These are phyloP conservation scores for Drosophila histrio DNA, from an alignment of 2,888 invertebrate genomes.

Conservation along the genomic window DNA sequence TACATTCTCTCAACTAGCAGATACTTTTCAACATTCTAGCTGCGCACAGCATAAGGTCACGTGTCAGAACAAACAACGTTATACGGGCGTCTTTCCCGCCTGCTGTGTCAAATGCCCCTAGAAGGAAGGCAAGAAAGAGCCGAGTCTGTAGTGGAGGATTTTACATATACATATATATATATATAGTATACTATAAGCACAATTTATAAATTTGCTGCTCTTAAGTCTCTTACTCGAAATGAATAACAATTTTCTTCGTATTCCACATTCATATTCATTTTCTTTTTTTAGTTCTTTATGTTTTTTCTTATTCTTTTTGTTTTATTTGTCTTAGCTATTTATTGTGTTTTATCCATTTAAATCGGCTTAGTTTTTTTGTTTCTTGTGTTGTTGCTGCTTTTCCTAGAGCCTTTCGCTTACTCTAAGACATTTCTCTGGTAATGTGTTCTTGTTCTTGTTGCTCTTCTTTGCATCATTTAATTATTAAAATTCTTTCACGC, in stretches of 20 bases:
- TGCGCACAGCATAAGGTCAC: constrained; percentile 69
- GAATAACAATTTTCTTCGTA: constrained; percentile 20
- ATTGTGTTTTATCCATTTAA: constrained; percentile 13
- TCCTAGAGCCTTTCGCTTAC: constrained; percentile 1
- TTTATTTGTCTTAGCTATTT: constrained; percentile 42
- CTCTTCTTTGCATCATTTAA: background rate
- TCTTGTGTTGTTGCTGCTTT: background rate
- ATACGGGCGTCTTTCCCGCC: constrained; percentile 80
- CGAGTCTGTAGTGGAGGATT: background rate
- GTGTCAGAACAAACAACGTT: constrained; percentile 78
- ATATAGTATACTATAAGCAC: background rate
- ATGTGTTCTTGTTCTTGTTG: constrained; percentile 4
- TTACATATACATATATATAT: background rate
- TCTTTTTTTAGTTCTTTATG: constrained; percentile 16
- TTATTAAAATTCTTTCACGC: constrained; percentile 87
- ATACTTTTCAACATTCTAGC: constrained; percentile 34
- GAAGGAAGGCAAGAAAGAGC: background rate
- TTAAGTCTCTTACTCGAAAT: background rate
- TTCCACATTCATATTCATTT: constrained; percentile 18
- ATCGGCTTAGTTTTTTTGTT: constrained; percentile 9
- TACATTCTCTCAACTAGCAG: background rate
- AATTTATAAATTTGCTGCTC: background rate
- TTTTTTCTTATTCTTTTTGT: constrained; percentile 12
- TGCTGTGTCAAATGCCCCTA: constrained; percentile 81
- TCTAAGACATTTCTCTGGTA: constrained; percentile 10